A percentile compares a stretch with the other conserved stretches of the same genome.
These are phyloP conservation scores for Drosophila pseudotakahashii DNA, from an alignment of 2,888 invertebrate species.

Conservation along the genomic window DNA sequence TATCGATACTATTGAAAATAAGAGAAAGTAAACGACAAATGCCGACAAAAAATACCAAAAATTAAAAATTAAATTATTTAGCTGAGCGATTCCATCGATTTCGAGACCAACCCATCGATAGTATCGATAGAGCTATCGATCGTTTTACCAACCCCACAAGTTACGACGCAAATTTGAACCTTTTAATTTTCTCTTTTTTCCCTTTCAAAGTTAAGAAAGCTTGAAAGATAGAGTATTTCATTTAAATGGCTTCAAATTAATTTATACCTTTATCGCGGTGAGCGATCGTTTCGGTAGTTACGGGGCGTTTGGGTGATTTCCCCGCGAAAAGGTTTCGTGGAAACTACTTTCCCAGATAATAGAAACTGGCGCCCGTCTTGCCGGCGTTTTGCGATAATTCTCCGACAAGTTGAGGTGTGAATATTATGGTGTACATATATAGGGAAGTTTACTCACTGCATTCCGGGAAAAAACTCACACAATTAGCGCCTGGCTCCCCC, in stretches of 20 bases:
- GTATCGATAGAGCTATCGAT: too few relatives aligned
- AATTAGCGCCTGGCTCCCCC: constrained; percentile 1
- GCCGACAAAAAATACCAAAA: too few relatives aligned
- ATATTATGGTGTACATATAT: not conserved
- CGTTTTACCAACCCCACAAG: too few relatives aligned
- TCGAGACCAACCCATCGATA: too few relatives aligned
- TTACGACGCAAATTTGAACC: too few relatives aligned
- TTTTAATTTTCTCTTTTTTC: too few relatives aligned
- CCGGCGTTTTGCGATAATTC: constrained; percentile 59
- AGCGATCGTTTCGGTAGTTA: constrained; percentile 17
- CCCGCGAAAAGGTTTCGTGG: constrained; percentile 41
- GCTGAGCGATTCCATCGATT: too few relatives aligned
- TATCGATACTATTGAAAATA: too few relatives aligned
- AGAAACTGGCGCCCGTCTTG: constrained; percentile 57
- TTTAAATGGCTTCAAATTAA: not conserved
- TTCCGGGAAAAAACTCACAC: constrained; percentile 29
- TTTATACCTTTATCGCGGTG: not conserved
- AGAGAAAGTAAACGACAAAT: too few relatives aligned
- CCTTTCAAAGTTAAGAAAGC: too few relatives aligned
- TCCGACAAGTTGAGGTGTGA: constrained; percentile 25
- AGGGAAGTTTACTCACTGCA: constrained; percentile 28
- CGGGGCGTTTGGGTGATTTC: constrained; percentile 15
- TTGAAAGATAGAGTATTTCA: not conserved
- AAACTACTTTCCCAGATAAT: constrained; percentile 36
- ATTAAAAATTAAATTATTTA: too few relatives aligned